A percentile compares a stretch with the other conserved stretches of the same genome.
Conservation (phyloP, 2,797 vertebrate species). For the Pogoniulus pusillus region DNA sequence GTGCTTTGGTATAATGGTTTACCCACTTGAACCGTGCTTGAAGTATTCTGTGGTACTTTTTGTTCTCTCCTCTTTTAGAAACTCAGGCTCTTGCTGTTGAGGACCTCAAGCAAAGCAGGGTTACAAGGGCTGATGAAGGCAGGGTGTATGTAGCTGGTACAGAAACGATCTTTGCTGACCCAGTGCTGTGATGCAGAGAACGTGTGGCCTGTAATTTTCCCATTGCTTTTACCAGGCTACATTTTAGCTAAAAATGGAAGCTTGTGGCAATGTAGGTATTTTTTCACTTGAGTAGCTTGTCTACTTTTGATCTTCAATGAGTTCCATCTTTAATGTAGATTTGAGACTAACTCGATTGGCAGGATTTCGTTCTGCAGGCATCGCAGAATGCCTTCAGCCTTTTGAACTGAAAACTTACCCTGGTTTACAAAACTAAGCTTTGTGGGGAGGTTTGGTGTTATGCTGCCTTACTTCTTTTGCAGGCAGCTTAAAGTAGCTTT, state of each 20-base stretch:
- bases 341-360: background rate
- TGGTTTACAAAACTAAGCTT: background rate
- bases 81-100: background rate
- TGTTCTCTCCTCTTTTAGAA: constrained; percentile 3
- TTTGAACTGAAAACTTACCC: background rate
- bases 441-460: background rate
- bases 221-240: constrained; percentile 34
- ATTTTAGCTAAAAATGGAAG: constrained; percentile 56
- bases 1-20: background rate
- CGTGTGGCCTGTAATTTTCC: constrained; percentile 32
- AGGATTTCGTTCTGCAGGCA: background rate
- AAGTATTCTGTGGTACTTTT: background rate
- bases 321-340: background rate
- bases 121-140: background rate
- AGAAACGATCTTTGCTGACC: background rate
- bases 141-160: background rate
- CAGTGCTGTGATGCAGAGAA: background rate
- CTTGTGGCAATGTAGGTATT: background rate
- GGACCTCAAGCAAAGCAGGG: background rate
- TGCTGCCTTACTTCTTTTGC: constrained; percentile 11
- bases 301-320: constrained; percentile 28
- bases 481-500: constrained; percentile 40
- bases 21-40: background rate
- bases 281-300: background rate
- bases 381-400: background rate